A percentile compares a stretch with the other conserved stretches of the same genome.
Conservation (phyloP, 2,113 vertebrate genomes). For the Puffinus mauretanicus region DNA sequence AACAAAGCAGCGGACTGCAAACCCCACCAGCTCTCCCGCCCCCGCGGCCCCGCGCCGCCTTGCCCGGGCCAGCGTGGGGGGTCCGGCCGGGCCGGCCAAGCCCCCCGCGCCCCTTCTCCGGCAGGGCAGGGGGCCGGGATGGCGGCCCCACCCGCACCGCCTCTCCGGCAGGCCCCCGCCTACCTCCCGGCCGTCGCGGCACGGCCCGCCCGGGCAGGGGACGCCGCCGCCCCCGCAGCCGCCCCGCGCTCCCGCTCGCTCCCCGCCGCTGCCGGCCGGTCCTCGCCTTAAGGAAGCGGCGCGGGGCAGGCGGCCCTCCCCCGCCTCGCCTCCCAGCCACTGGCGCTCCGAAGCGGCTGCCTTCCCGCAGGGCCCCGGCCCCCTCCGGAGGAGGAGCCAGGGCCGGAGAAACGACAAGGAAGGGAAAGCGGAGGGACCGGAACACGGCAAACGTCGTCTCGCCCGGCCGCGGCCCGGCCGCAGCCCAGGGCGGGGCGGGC, state of each 20-base stretch:
- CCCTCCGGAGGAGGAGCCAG: slow-evolving; percentile 54
- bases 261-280: not conserved
- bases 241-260: not conserved
- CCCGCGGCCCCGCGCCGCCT: too few species aligned
- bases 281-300: not conserved
- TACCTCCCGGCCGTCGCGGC: too few species aligned
- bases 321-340: not conserved
- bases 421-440: not conserved
- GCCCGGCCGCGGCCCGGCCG: not conserved
- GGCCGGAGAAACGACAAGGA: not conserved
- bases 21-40: too few species aligned
- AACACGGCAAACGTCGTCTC: not conserved
- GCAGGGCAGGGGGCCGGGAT: too few species aligned
- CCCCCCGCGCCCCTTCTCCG: too few species aligned
- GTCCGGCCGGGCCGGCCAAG: too few species aligned
- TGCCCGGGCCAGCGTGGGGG: too few species aligned
- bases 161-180: too few species aligned
- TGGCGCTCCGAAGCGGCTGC: not conserved
- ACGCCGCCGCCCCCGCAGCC: not conserved
- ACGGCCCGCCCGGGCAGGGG: not conserved
- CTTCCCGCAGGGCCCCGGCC: not conserved
- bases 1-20: too few species aligned
- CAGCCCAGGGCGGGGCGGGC: not conserved
- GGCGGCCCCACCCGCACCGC: too few species aligned
- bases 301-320: not conserved